Evolutionary conservation across 2,888 invertebrate species (phyloP).

Genomic region (Ceraclea dissimilis): DNA sequence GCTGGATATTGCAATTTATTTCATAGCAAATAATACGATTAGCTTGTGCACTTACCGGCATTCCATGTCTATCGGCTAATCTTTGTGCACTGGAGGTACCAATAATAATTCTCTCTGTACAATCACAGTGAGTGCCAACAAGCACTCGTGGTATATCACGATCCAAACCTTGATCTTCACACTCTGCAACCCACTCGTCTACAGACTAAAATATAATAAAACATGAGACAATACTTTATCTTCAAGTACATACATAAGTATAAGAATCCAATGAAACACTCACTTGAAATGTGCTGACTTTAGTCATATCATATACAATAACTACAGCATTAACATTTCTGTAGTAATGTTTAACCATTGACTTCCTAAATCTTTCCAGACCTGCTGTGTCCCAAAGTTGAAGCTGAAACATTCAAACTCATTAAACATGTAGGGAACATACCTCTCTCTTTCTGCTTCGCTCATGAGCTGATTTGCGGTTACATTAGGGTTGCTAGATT

Average conservation of each 20-base stretch:
- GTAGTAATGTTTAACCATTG: slow-evolving; percentile 79
- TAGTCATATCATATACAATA: slow-evolving; percentile 75
- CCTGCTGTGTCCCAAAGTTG: slow-evolving; percentile 76
- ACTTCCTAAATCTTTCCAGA: slow-evolving; percentile 71
- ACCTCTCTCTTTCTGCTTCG: background rate
- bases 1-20: no score
- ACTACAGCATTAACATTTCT: slow-evolving; percentile 79
- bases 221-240: background rate
- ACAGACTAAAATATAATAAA: slow-evolving; percentile 44
- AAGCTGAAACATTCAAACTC: slow-evolving; percentile 44
- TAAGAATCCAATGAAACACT: slow-evolving; percentile 27
- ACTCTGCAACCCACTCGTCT: slow-evolving; percentile 69
- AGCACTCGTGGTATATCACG: slow-evolving; percentile 60
- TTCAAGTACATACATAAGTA: no score
- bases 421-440: background rate
- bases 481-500: no score
- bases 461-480: no score
- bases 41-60: slow-evolving; percentile 63
- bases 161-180: slow-evolving; percentile 57
- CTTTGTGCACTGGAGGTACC: slow-evolving; percentile 65
- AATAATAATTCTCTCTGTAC: slow-evolving; percentile 51
- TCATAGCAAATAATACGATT: no score
- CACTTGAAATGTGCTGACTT: slow-evolving; percentile 55
- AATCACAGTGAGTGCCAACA: slow-evolving; percentile 77
- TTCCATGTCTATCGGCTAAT: slow-evolving; percentile 62